These are phyloP conservation scores for Bufotes viridis DNA, from an alignment of 2,797 vertebrate species.

Conservation along the genomic window DNA sequence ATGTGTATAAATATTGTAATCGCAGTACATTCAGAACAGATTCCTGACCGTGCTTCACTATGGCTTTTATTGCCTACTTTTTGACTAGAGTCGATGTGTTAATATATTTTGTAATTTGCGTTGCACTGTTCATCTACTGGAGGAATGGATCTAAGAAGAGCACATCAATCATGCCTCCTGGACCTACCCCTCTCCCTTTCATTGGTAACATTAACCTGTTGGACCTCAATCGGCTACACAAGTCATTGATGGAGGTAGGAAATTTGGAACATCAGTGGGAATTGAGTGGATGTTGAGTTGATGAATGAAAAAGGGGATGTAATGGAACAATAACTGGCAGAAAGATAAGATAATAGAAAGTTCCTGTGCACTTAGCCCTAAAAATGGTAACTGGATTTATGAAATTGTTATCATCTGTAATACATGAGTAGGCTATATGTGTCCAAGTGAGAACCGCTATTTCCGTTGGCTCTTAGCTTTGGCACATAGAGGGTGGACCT, in stretches of 20 bases:
- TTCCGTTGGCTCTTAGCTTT: too few relatives aligned
- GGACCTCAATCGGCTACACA: constrained; percentile 10
- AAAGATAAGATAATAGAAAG: too few relatives aligned
- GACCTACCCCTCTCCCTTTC: constrained; percentile 34
- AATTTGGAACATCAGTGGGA: not conserved
- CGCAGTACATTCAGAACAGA: not conserved
- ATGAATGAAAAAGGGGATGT: too few relatives aligned
- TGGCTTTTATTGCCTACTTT: constrained; percentile 19
- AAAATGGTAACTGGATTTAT: too few relatives aligned
- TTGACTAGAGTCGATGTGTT: constrained; percentile 15
- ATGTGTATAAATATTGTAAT: not conserved
- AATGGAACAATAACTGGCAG: too few relatives aligned
- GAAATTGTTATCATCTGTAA: too few relatives aligned
- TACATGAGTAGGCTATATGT: too few relatives aligned
- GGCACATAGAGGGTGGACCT: too few relatives aligned
- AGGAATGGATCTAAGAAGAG: constrained; percentile 33
- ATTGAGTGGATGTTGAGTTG: not conserved
- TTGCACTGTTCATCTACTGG: constrained; percentile 40
- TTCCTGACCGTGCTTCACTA: not conserved
- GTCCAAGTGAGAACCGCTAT: too few relatives aligned
- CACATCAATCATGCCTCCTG: constrained; percentile 38
- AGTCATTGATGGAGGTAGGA: constrained; percentile 50
- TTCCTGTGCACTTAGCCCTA: too few relatives aligned
- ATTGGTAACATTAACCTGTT: constrained; percentile 45
- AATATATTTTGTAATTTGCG: not conserved